These are phyloP conservation scores for Arge pagana DNA, from an alignment of 2,888 invertebrate genomes.

Conservation along the genomic window DNA sequence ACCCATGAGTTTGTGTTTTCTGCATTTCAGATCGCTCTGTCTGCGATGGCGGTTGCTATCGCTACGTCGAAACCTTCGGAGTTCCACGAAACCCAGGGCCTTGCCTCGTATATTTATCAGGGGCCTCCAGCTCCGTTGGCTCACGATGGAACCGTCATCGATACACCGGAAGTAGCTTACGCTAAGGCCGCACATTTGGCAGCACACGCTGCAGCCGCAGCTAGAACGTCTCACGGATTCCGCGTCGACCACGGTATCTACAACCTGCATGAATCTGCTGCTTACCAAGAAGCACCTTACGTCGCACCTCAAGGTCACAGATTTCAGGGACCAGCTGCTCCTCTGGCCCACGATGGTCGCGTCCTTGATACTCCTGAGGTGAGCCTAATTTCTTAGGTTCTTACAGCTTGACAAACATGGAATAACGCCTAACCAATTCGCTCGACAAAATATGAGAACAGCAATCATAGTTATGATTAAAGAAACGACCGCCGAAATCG, in stretches of 20 bases:
- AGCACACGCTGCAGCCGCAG: slow-evolving; percentile 36
- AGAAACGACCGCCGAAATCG: too few relatives aligned
- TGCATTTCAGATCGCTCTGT: slow-evolving; percentile 11
- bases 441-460: too few relatives aligned
- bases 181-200: slow-evolving; percentile 41
- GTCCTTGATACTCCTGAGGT: slow-evolving; percentile 42
- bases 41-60: slow-evolving; percentile 5
- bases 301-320: slow-evolving; percentile 1
- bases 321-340: slow-evolving; percentile 33
- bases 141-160: slow-evolving; percentile 44
- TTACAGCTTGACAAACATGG: neutral
- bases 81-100: slow-evolving; percentile 1
- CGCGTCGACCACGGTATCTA: slow-evolving; percentile 17
- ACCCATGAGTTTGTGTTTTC: too few relatives aligned
- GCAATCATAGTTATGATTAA: too few relatives aligned
- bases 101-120: slow-evolving; percentile 32
- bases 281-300: slow-evolving; percentile 8
- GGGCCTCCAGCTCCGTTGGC: slow-evolving; percentile 45
- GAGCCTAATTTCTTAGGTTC: neutral
- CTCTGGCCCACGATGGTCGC: slow-evolving; percentile 37
- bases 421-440: too few relatives aligned
- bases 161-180: slow-evolving; percentile 45
- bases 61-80: slow-evolving; percentile 2
- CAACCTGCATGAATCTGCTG: slow-evolving; percentile 25
- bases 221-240: slow-evolving; percentile 26